Evolutionary conservation across 2,888 invertebrate species (phyloP), one percentile per base, ranked within the genome.

Genomic region (Trachelus iudaicus): DNA sequence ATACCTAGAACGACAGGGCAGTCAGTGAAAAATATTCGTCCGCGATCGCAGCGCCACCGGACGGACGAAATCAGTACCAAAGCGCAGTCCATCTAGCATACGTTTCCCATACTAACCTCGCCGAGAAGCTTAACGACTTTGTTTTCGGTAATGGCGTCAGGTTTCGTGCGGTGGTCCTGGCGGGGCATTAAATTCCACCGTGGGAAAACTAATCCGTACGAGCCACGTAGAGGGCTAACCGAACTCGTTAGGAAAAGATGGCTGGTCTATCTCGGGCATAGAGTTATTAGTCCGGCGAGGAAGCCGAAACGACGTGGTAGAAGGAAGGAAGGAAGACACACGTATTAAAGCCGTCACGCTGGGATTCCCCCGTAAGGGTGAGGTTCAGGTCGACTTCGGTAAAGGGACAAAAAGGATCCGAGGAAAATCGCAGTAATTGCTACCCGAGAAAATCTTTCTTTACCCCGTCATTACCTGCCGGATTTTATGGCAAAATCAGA

Each of bases 271-370:
- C 69, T 56, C 35, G 34, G 40, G 33, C 75, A 33, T n/a, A 56
- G 56, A 77, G 77, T 75, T 77, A 77, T 77, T 69, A 77, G 74
- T 69, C 69, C 71, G 80, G 78, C 76, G 75, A 76, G 77, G 77
- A 71, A 76, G 37, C 37, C 33, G 37, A 68, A 68, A 78, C 35
- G 76, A 56, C 33, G 77, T 71, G 78, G 79, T 83, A 75, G 83
- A 81, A 80, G 78, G 79, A 79, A 80, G 80, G 15, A 33, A 23
- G 23, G 71, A 71, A 71, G 34, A 30, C 6, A 23, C 9, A 71
- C 71, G 31, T 34, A 33, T 23, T 23, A 23, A 34, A 71, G 34
- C 31, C 23, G 56, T 56, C 56, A 56, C 56, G 56, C 56, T 56
- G 23, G 23, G 56, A 15, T 9, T 15, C 56, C 56, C 56, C 6